Base-by-base conservation (phyloP, 2,797 vertebrate genomes). In the Sandelia bainsii region DNA sequence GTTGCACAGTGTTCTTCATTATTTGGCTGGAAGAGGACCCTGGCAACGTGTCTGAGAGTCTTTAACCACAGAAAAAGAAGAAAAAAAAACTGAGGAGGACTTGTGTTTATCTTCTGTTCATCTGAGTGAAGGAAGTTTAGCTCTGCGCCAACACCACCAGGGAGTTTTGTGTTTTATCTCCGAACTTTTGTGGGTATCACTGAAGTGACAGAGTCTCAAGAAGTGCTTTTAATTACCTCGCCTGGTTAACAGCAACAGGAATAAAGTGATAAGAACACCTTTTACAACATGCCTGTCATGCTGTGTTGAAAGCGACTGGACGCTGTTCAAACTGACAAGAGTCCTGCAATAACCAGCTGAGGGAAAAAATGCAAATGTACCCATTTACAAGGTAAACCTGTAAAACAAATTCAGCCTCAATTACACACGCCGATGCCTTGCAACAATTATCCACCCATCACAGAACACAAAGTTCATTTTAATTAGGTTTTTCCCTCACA, bases 361-460 rank as follows among this genome's bases (percentile, higher is more conserved):
- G 48, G n/a, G 23, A 8, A 10, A 8, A 71, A 71, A 80, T 34
- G 34, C 78, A 80, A 79, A 87, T 79, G 37, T 59, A 32, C 61
- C 69, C 65, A 63, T 85, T 86, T 86, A 88, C 77, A 82, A 79
- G 74, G 82, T 80, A 83, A 87, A 82, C 58, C 66, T 75, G 77
- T 82, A 77, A 72, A 89, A 81, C 64, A 69, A 84, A 86, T 70
- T 42, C 79, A 40, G 80, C 78, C 69, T 87, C 79, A 89, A 83
- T 91, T 89, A 87, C 87, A 88, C 82, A 85, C 69, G 20, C 81
- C 29, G 74, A 69, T 77, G 84, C 81, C 64, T 72, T 44, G 78
- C 79, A 67, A 87, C 89, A 83, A 89, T 91, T 85, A 87, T 79
- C 76, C 76, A 80, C 69, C 82, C 67, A 86, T 87, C 82, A 75